phyloP scores from a whole-genome alignment of 1,140 invertebrate genomes.

The Heterodera schachtii region DNA sequence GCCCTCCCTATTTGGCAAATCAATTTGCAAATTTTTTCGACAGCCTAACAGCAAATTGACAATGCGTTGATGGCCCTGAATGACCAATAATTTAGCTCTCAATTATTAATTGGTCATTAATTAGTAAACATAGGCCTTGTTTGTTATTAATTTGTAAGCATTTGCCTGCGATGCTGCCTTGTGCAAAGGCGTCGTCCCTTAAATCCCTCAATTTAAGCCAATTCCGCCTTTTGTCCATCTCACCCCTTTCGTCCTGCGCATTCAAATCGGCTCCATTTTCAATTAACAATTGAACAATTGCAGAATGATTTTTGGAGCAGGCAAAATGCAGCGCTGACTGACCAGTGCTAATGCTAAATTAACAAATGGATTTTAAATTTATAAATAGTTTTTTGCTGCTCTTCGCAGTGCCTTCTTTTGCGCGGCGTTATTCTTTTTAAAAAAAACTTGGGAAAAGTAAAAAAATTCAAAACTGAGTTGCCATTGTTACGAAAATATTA shows the following conservation, averaged over 20 bases:
- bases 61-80: conserved; percentile 33
- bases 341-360: conserved; percentile 73
- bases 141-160: not conserved
- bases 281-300: conserved; percentile 77
- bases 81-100: too few relatives aligned
- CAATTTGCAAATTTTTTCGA: conserved; percentile 17
- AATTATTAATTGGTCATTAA: too few relatives aligned
- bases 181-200: conserved; percentile 33
- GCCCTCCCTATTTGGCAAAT: conserved; percentile 75
- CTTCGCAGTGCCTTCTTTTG: too few relatives aligned
- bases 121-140: not conserved
- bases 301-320: conserved; percentile 75
- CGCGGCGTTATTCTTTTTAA: too few relatives aligned
- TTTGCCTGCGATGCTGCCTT: conserved; percentile 28
- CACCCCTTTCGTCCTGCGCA: conserved; percentile 32
- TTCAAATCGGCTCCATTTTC: conserved; percentile 75
- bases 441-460: too few relatives aligned
- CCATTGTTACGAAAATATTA: too few relatives aligned
- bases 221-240: not conserved
- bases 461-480: too few relatives aligned
- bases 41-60: conserved; percentile 32
- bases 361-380: too few relatives aligned
- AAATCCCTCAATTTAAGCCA: not conserved
- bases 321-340: conserved; percentile 79
- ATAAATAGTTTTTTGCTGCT: too few relatives aligned